phyloP scores from a whole-genome alignment of 1,140 invertebrate genomes.

The Halictus rubicundus region DNA sequence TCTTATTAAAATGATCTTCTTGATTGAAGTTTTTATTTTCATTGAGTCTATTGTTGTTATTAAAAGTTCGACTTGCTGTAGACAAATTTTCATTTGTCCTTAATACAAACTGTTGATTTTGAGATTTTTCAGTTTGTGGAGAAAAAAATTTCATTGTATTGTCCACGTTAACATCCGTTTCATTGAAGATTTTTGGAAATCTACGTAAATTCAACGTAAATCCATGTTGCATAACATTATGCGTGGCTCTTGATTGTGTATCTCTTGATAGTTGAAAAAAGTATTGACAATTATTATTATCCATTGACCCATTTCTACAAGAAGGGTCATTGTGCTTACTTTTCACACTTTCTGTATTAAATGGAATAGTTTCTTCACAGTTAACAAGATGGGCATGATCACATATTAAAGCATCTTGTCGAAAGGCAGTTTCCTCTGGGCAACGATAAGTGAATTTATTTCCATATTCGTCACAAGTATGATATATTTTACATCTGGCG shows the following conservation, averaged over 20 bases:
- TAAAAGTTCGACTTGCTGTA: neutral
- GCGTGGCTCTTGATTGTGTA: conserved; percentile 6
- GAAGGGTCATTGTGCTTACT: conserved; percentile 1
- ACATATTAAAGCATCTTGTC: conserved; percentile 80
- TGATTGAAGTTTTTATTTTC: neutral
- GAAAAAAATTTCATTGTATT: conserved; percentile 1
- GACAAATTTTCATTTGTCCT: neutral
- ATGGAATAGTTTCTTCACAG: conserved; percentile 59
- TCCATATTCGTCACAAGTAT: conserved; percentile 79
- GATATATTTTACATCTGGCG: conserved; percentile 79
- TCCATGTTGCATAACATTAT: neutral
- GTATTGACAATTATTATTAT: neutral
- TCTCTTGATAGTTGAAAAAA: conserved; percentile 56
- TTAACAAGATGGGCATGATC: conserved; percentile 81
- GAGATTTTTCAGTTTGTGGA: neutral
- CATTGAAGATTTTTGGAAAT: neutral
- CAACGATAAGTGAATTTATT: conserved; percentile 80
- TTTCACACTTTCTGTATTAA: neutral
- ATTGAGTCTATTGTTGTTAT: conserved; percentile 2
- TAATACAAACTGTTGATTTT: neutral
- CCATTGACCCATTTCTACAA: neutral
- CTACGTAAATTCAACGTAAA: neutral
- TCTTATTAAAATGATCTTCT: neutral
- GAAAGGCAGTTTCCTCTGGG: conserved; percentile 80
- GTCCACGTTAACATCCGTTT: neutral